Base-by-base conservation (phyloP, 2,113 vertebrate genomes). In the Gallinago jamesoni region DNA sequence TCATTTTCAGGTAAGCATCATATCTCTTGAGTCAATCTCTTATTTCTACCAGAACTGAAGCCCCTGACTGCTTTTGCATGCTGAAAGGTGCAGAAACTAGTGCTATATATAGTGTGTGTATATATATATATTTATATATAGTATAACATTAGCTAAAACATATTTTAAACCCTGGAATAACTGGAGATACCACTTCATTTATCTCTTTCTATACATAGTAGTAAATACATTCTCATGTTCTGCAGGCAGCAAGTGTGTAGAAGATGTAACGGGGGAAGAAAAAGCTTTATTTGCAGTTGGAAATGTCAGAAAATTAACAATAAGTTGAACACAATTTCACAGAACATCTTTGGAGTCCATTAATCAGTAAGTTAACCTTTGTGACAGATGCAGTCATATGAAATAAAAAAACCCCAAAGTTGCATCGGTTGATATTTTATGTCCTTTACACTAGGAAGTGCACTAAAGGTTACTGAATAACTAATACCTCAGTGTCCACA, bases 301-400 rank as follows among this genome's bases (percentile, higher is more conserved):
- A 93, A 95, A 93, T 96, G 92, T 80, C 95, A 96, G 66, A 30
- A 89, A 86, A 72, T 75, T 28, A 80, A 96, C 93, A 87, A 35
- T 89, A 95, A 87, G 72, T 77, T 68, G 84, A 93, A 86, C 35
- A 57, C 19, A 89, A 64, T 79, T 92, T 84, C 4, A 8, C 25
- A 28, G 84, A 37, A 76, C 92, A 39, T 47, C 64, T 93, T 91
- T 82, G 73, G 81, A 88, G 81, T 86, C 39, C 92, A 97, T 96
- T 96, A 94, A 97, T 97, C 96, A 96, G 86, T 70, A 94, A 77
- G 79, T 60, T 87, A 83, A 84, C 68, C 59, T 64, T 91, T 74
- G 64, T 95, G 96, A 91, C 87, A 91, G 95, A 80, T 84, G 78
- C 76, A 93, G 87, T 93, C 89, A 88, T 64, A 82, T 11, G 92